Base-by-base conservation (phyloP, 2,797 vertebrate genomes). In the Myoxocephalus aenaeus region DNA sequence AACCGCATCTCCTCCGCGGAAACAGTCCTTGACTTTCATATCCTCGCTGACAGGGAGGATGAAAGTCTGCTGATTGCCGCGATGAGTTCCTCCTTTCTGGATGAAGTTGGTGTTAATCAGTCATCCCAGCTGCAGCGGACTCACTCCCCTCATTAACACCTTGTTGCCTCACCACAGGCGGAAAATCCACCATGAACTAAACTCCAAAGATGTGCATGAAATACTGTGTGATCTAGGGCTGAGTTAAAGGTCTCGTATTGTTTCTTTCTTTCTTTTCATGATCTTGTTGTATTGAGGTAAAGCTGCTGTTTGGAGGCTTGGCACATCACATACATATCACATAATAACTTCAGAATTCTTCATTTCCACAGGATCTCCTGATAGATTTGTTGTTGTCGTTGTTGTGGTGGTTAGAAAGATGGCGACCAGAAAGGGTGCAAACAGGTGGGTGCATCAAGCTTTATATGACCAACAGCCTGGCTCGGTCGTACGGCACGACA, bases 271-370 rank as follows among this genome's bases (percentile, higher is more conserved):
- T 40, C 9, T 13, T 73, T 58, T 13, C 18, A 65, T 57, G 13
- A 46, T 58, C 65, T 53, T 29, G 18, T 77, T 46, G 65, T 34
- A 62, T 12, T 70, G 67, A 80, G 77, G 38, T 89, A 80, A 85
- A 76, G 75, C 80, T 87, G 58, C 71, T 68, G 62, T 32, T 42
- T 46, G 13, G 38, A 81, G 63, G 58, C 70, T 81, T 84, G 73
- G 71, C 77, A 85, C 80, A 58, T 81, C 70, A 78, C 78, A 56
- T 29, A 29, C 80, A 70, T 68, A 78, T 76, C 51, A 38, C 54
- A 69, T 44, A 76, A 53, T 61, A 75, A 68, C 53, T 67, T 75
- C 22, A 53, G 15, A 58, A 50, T 56, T 59, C 18, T 76, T 79
- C 8, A 50, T 75, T 57, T 79, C 36, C 51, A 66, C 67, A 74